Percentiles rank a stretch among this genome's conserved stretches.
phyloP scores from a whole-genome alignment of 2,113 vertebrate species.

The Chitala chitala region DNA sequence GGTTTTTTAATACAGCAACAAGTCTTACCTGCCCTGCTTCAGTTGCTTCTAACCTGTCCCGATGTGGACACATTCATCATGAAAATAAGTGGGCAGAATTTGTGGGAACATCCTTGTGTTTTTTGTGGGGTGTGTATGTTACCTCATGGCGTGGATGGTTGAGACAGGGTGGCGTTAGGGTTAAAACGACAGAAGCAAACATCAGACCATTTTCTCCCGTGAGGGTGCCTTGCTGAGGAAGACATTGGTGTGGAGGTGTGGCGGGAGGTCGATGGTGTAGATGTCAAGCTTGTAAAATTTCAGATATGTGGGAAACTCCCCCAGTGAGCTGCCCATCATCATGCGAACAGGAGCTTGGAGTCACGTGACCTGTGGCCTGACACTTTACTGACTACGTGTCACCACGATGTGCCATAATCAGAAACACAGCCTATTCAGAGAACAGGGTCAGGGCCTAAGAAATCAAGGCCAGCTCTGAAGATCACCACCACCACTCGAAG shows the following conservation, averaged over 20 bases:
- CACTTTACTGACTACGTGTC: constrained; percentile 41
- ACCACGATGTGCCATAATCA: constrained; percentile 46
- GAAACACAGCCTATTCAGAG: constrained; percentile 26
- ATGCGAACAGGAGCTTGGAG: constrained; percentile 44
- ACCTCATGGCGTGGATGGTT: too few species aligned
- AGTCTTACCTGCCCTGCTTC: neutral
- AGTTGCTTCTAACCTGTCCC: constrained; percentile 22
- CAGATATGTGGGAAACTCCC: constrained; percentile 17
- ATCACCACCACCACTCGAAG: too few species aligned
- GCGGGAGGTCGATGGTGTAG: too few species aligned
- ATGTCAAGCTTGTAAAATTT: constrained; percentile 15
- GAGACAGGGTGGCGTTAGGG: too few species aligned
- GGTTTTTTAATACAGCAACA: constrained; percentile 28
- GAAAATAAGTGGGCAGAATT: constrained; percentile 6
- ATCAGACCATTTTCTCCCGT: too few species aligned
- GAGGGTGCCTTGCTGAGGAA: too few species aligned
- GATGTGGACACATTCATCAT: neutral
- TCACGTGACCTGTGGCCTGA: constrained; percentile 33
- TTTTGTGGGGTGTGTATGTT: neutral
- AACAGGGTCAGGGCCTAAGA: neutral
- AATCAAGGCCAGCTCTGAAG: neutral
- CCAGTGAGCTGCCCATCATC: neutral
- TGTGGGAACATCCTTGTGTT: constrained; percentile 15
- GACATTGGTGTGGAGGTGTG: too few species aligned
- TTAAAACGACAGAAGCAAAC: too few species aligned